phyloP scores from a whole-genome alignment of 2,888 invertebrate genomes.

The Agrochola macilenta region DNA sequence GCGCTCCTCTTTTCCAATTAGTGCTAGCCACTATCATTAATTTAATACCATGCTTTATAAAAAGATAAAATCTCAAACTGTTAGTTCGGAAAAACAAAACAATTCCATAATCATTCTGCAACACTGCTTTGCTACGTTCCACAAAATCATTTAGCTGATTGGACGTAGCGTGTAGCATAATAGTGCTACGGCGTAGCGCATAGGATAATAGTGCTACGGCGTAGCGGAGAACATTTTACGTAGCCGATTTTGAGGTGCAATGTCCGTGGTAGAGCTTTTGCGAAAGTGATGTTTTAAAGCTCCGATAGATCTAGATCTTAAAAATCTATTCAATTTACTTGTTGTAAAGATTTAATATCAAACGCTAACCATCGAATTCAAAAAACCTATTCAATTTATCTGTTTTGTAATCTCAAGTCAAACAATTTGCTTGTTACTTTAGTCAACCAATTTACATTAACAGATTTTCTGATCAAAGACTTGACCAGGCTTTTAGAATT shows the following conservation, averaged over 20 bases:
- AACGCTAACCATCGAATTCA: too few species aligned
- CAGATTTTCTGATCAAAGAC: constrained; percentile 42
- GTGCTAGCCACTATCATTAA: too few species aligned
- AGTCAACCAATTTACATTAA: constrained; percentile 7
- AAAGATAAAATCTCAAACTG: not conserved
- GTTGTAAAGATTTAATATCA: not conserved
- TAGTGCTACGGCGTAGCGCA: constrained; percentile 10
- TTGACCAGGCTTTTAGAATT: constrained; percentile 33
- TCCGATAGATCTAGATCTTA: not conserved
- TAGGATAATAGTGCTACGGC: not conserved
- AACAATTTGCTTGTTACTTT: not conserved
- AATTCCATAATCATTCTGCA: not conserved
- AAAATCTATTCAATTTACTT: not conserved
- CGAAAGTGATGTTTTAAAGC: not conserved
- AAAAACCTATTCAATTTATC: too few species aligned
- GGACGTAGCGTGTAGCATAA: not conserved
- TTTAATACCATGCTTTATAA: not conserved
- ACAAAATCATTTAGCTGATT: not conserved
- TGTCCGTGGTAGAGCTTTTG: not conserved
- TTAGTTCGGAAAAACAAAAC: not conserved
- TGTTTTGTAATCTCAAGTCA: not conserved
- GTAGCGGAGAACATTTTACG: not conserved
- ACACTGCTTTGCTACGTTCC: not conserved
- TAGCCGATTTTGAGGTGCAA: too few species aligned
- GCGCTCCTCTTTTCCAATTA: too few species aligned